These are phyloP conservation scores for Fissipunctia ypsillon DNA, from an alignment of 2,888 invertebrate species.

Conservation along the genomic window DNA sequence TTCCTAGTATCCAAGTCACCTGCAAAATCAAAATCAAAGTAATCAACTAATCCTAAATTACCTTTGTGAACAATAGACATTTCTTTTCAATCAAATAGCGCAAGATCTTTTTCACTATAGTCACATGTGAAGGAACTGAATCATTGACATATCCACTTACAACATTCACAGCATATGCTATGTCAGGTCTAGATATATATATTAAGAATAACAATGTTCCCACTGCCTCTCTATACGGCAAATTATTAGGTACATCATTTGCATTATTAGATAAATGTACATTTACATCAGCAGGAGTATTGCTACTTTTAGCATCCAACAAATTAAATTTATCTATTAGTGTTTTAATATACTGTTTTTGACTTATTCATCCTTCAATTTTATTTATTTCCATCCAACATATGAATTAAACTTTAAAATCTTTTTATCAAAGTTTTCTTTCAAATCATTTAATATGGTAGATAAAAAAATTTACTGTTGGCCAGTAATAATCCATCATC, in stretches of 20 bases:
- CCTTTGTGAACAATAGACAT: no score
- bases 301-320: conserved; percentile 48
- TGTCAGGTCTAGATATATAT: no score
- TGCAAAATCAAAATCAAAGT: no score
- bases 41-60: no score
- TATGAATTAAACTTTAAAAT: conserved; percentile 55
- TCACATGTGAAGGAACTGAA: no score
- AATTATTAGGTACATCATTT: not conserved
- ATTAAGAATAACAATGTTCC: no score
- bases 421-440: conserved; percentile 64
- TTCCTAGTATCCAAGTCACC: no score
- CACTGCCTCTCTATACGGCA: not conserved
- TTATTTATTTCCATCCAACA: conserved; percentile 63
- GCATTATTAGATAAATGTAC: not conserved
- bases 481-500: not conserved
- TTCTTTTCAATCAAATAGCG: no score
- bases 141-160: no score
- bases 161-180: no score
- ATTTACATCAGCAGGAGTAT: conserved; percentile 49
- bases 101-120: no score
- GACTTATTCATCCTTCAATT: conserved; percentile 48
- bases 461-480: conserved; percentile 19
- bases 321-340: conserved; percentile 65
- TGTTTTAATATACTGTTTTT: conserved; percentile 53
- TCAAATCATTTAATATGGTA: conserved; percentile 48